A percentile compares a stretch with the other conserved stretches of the same genome.
These are phyloP conservation scores for Pseudomyrmex dendroicus DNA, from an alignment of 1,140 invertebrate genomes.

Conservation along the genomic window DNA sequence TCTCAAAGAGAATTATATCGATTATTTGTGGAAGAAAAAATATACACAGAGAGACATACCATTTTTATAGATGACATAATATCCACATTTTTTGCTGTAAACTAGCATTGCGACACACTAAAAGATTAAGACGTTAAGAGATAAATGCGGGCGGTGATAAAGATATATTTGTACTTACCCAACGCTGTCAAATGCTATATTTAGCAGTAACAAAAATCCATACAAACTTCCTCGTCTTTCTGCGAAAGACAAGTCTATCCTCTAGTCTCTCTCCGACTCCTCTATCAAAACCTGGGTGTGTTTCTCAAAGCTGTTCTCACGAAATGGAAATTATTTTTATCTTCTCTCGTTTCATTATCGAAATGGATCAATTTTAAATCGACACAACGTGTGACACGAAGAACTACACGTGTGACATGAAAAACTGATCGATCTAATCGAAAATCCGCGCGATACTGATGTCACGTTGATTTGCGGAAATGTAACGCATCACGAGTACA, in stretches of 20 bases:
- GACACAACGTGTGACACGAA: constrained; percentile 39
- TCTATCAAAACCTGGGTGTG: constrained; percentile 31
- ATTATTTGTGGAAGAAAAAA: not conserved
- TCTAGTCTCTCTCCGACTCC: too few species aligned
- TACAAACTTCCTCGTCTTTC: not conserved
- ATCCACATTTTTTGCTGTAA: not conserved
- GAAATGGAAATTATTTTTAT: not conserved
- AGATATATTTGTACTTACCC: constrained; percentile 33
- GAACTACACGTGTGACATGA: constrained; percentile 32
- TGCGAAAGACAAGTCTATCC: not conserved
- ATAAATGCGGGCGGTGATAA: constrained; percentile 12
- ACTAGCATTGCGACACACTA: constrained; percentile 14
- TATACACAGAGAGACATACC: not conserved
- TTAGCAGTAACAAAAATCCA: constrained; percentile 19
- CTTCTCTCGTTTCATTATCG: constrained; percentile 1
- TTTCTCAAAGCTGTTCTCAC: not conserved
- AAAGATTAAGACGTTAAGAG: constrained; percentile 34
- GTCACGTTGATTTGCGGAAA: not conserved
- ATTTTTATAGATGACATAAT: constrained; percentile 42
- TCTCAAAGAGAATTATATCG: too few species aligned
- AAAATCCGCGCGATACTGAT: not conserved
- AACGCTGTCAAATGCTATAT: constrained; percentile 7
- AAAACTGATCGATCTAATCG: constrained; percentile 11
- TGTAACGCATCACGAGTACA: not conserved
- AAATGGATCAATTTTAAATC: constrained; percentile 11